These are phyloP conservation scores for Hermatobates lingyangjiaoensis DNA, from an alignment of 1,140 invertebrate genomes.

Conservation along the genomic window DNA sequence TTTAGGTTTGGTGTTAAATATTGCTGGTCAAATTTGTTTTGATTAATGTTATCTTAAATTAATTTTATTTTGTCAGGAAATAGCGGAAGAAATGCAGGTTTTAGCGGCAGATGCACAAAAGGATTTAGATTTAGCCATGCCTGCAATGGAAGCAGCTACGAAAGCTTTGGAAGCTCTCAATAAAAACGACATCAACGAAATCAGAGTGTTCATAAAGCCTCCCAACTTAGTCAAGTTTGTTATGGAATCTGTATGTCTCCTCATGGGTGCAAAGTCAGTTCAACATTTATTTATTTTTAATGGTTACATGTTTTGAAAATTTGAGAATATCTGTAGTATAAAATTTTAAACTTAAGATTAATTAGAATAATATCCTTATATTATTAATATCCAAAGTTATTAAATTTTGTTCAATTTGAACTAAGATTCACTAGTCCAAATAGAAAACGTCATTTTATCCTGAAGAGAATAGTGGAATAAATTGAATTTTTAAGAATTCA, in stretches of 20 bases:
- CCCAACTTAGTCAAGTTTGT: constrained; percentile 72
- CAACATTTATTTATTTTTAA: no score
- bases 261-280: constrained; percentile 57
- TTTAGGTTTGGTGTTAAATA: no score
- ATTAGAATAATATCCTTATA: no score
- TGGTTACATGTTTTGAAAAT: no score
- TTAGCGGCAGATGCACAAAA: constrained; percentile 71
- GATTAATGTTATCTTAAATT: background rate
- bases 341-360: no score
- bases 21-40: background rate
- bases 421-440: no score
- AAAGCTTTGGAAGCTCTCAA: constrained; percentile 67
- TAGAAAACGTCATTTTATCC: no score
- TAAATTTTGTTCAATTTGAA: no score
- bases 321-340: no score
- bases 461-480: no score
- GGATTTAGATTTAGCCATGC: constrained; percentile 65
- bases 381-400: no score
- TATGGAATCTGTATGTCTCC: constrained; percentile 76
- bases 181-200: constrained; percentile 76
- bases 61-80: constrained; percentile 27
- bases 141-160: constrained; percentile 61
- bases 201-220: constrained; percentile 72
- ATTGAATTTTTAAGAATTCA: no score
- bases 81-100: constrained; percentile 58